Evolutionary conservation across 2,113 vertebrate species (phyloP), one percentile per base, ranked within the genome.

Genomic region (Pristiophorus japonicus): DNA sequence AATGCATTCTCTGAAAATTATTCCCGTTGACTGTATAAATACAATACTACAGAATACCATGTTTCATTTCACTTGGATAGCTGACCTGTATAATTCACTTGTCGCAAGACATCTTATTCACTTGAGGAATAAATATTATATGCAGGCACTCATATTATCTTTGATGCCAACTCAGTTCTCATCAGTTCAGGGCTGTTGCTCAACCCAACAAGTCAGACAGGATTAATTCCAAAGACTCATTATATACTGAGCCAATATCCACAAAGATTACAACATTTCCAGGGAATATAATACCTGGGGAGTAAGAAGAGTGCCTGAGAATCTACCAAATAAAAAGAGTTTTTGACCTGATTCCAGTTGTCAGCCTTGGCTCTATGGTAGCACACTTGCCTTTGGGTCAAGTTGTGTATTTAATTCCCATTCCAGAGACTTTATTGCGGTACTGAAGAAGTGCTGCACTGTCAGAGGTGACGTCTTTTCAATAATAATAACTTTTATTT

Each of bases 111-210:
- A 92, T 92, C 88, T 92, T 92, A 92, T 38, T 92, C 88, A 92
- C 55, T 65, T 38, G 88, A 92, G 59, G 88, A 38, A 62, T 38
- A 92, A 92, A 20, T 59, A 92, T 92, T 92, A 22, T 65, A 38
- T 63, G n/a, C 88, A 63, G 59, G 88, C 59, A 42, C 59, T 63
- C 88, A 92, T 38, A 92, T 63, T 65, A 92, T 92, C 59, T 92
- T 92, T 63, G 88, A 92, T 63, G 59, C 88, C 88, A 92, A 38
- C 59, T 63, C 88, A 38, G 88, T 92, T 63, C 59, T 42, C 88
- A 92, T 92, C 88, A 92, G 88, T 92, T 92, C 88, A 38, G 88
- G 16, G 59, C 88, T 92, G 88, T 92, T 92, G 59, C 34, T 92
- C 88, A 92, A 62, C 88, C 38, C 34, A 63, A 63, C n/a, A 7